These are phyloP conservation scores for Leptarthrus brevirostris DNA, from an alignment of 2,888 invertebrate species.

Conservation along the genomic window DNA sequence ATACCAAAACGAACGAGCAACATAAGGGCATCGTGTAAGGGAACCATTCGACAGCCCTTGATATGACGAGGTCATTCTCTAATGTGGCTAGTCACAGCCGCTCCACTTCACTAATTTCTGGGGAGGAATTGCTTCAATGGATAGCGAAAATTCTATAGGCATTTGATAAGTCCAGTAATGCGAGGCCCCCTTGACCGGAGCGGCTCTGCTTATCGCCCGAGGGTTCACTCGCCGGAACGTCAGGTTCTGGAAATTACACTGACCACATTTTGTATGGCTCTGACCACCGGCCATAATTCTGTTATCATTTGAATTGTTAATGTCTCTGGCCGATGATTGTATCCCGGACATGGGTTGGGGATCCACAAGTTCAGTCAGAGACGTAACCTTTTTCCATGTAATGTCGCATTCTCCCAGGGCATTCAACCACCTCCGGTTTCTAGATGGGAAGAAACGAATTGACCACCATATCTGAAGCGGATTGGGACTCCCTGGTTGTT, in stretches of 20 bases:
- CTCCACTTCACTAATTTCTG: slow-evolving; percentile 9
- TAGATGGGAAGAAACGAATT: background rate
- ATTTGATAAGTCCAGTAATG: slow-evolving; percentile 14
- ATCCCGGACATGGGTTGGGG: background rate
- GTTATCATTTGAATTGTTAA: slow-evolving; percentile 45
- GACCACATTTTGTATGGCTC: slow-evolving; percentile 12
- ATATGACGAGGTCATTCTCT: background rate
- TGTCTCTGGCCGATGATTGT: slow-evolving; percentile 20
- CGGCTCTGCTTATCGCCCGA: background rate
- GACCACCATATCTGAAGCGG: background rate
- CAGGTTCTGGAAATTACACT: background rate
- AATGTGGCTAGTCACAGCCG: background rate
- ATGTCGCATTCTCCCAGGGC: background rate
- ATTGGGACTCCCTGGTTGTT: background rate
- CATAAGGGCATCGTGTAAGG: background rate
- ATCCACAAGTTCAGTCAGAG: too few relatives aligned
- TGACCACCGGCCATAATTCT: slow-evolving; percentile 24
- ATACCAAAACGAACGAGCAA: background rate
- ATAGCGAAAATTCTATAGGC: background rate
- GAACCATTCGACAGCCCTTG: background rate
- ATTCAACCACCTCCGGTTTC: background rate
- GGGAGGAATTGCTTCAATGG: background rate
- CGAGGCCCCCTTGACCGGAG: background rate
- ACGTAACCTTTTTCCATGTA: background rate
- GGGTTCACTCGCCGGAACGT: slow-evolving; percentile 8